Evolutionary conservation across 1,140 invertebrate genomes (phyloP).

Genomic region (Hyles vespertilio): DNA sequence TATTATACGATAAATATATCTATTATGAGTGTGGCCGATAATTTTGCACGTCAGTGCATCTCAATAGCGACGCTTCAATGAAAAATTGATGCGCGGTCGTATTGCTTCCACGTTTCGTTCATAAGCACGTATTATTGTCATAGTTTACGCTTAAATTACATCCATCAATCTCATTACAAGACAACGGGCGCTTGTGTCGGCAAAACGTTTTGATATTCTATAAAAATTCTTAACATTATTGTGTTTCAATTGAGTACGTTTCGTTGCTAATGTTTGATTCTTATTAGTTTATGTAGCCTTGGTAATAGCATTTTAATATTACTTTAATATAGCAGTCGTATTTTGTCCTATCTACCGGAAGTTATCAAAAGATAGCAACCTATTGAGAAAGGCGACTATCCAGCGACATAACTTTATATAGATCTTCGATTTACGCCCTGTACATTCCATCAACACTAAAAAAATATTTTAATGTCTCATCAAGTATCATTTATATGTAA

Average conservation of each 20-base stretch:
- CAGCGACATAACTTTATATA: no score
- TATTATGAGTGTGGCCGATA: background rate
- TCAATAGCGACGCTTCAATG: background rate
- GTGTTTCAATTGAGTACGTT: background rate
- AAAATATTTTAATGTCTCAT: no score
- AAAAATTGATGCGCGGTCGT: background rate
- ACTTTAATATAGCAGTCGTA: background rate
- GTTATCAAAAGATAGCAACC: no score
- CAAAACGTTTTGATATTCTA: background rate
- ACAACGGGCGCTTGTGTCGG: background rate
- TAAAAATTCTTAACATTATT: background rate
- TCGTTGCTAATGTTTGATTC: background rate
- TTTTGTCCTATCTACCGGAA: no score
- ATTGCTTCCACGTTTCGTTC: background rate
- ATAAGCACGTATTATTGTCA: conserved; percentile 1
- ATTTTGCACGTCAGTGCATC: background rate
- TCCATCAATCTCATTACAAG: conserved; percentile 1
- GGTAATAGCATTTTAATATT: background rate
- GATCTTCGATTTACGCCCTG: no score
- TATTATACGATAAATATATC: background rate
- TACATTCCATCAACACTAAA: no score
- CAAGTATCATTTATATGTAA: no score
- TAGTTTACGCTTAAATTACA: background rate
- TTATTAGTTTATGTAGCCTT: background rate
- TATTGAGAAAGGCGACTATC: no score